These are phyloP conservation scores for Falcaria lacertinaria DNA, from an alignment of 2,888 invertebrate genomes.

Conservation along the genomic window DNA sequence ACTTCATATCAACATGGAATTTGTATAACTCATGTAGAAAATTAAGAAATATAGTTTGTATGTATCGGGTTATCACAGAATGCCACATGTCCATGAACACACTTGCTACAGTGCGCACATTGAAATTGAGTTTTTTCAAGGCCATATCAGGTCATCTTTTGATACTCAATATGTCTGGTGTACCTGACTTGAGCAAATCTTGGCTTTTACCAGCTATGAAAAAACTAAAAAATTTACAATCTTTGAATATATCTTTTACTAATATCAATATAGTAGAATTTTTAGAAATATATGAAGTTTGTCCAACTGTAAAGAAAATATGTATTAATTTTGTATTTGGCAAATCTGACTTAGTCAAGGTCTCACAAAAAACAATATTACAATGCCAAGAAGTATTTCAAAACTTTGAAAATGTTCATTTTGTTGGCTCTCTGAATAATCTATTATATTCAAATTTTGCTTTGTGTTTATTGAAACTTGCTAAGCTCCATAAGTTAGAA, in stretches of 20 bases:
- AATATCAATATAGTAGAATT: conserved; percentile 49
- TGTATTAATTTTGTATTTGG: conserved; percentile 46
- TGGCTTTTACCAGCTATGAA: conserved; percentile 37
- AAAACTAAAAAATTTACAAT: conserved; percentile 40
- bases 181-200: conserved; percentile 44
- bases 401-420: conserved; percentile 50
- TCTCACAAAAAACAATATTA: conserved; percentile 20
- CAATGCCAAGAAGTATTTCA: conserved; percentile 45
- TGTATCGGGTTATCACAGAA: conserved; percentile 35
- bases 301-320: conserved; percentile 51
- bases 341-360: conserved; percentile 14
- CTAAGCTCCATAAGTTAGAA: conserved; percentile 37
- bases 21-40: conserved; percentile 40
- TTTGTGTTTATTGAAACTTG: conserved; percentile 33
- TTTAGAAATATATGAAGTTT: conserved; percentile 38
- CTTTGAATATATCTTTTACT: conserved; percentile 57
- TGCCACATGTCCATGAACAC: conserved; percentile 43
- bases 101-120: conserved; percentile 41
- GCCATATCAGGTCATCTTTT: conserved; percentile 40
- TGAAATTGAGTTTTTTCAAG: conserved; percentile 44
- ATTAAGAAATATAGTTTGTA: conserved; percentile 34
- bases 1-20: conserved; percentile 35
- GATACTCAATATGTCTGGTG: conserved; percentile 47
- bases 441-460: conserved; percentile 39
- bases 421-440: conserved; percentile 43